Base-by-base conservation (phyloP, 2,113 vertebrate genomes). In the Misgurnus anguillicaudatus region DNA sequence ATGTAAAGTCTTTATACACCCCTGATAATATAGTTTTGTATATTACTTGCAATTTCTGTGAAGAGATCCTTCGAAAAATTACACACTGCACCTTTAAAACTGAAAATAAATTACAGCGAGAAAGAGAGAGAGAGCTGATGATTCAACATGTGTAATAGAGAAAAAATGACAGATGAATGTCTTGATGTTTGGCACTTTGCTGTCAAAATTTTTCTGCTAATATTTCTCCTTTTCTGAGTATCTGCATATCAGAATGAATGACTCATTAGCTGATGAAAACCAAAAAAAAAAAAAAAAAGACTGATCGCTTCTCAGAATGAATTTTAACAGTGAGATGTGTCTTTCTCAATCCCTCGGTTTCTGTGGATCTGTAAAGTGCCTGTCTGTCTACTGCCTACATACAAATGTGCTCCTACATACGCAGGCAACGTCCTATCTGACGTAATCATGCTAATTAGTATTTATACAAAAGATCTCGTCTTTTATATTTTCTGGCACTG, bases 221-320 rank as follows among this genome's bases (percentile, higher is more conserved):
- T 75, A 53, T 75, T 75, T 64, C 61, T 45, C 61, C 2, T n/a
- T 51, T 24, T 41, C 73, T 64, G 60, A 39, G 60, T 51, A 51
- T 64, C 60, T 75, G 73, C 73, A 64, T 51, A 60, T 75, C 73
- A 75, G 51, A 75, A 45, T n/a, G 61, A 63, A 51, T 64, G 60
- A 75, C 41, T 75, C 73, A 75, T 63, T 31, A 17, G 73, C 73
- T 19, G 73, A 75, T 75, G 45, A 64, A 45, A 36, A 75, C 36
- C 63, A 42, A 64, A 17, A 62, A 45, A 10, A 51, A 62, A 17
- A 51, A 64, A 21, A 38, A 0, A 63, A 24, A 75, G 45, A 41
- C 45, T n/a, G n/a, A n/a, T 75, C 58, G 42, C 41, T 47, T 61
- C 57, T 11, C 60, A 58, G 38, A 42, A 42, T 58, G 55, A 41